Evolutionary conservation across 2,113 vertebrate species (phyloP), one percentile per base, ranked within the genome.

Genomic region (Sorex araneus): DNA sequence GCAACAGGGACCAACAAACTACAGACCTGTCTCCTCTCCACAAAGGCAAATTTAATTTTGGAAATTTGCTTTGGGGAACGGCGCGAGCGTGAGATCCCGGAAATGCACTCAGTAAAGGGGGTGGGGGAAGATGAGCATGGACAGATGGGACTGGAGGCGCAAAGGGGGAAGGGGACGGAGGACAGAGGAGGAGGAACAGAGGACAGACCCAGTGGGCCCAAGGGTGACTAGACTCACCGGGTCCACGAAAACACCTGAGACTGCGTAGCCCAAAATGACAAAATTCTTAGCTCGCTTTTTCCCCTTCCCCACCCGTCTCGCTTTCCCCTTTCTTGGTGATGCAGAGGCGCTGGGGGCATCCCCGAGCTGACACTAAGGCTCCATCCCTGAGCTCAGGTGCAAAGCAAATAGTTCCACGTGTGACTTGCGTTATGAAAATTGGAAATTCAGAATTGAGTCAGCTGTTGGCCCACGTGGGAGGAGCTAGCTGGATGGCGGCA

Each of bases 381-480:
- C 78, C 76, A 70, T 36, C 30, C 57, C 79, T 80, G 85, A 85
- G 84, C 75, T 30, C 87, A 94, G 81, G 83, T 84, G 73, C 63
- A 60, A 84, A 80, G 76, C 45, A 94, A 94, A 95, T 4, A 94
- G 47, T 28, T 47, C 57, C 5, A 60, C 7, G 28, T 91, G 83
- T 81, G 60, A 57, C 63, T 67, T 79, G 87, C 47, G 92, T 60
- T 30, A n/a, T 84, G 75, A 90, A 71, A 95, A 86, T 0, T 69
- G 16, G 77, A 83, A 92, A 60, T 94, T 96, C 87, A 78, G 21
- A 86, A 86, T 71, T 75, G 94, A 95, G 95, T 80, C 91, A 92
- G 95, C 90, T 94, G 90, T 94, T 94, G 43, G 95, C 92, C 94
- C 89, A 82, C 30, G 92, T 91, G 90, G 28, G 63, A 97, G 94